These are phyloP conservation scores for Gnathonemus echidnorhynchus DNA, from an alignment of 2,113 vertebrate genomes.

Conservation along the genomic window DNA sequence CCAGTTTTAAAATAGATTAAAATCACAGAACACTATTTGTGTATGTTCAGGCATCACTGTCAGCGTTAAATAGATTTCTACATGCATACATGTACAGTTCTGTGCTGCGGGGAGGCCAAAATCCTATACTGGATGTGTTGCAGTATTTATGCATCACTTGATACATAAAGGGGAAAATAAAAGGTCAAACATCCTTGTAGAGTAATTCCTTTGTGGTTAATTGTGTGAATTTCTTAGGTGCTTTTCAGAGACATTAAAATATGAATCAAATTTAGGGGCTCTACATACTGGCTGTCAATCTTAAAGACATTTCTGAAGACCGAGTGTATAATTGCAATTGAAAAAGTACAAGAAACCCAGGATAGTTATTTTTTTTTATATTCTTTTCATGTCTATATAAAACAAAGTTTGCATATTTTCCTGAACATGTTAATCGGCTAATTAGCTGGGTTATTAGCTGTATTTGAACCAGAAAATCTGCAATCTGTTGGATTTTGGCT, in stretches of 20 bases:
- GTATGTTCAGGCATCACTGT: conserved; percentile 43
- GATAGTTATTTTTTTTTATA: neutral
- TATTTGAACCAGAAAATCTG: neutral
- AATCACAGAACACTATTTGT: conserved; percentile 43
- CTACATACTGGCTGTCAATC: neutral
- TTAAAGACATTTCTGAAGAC: neutral
- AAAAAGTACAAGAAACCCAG: neutral
- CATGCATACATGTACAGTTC: conserved; percentile 53
- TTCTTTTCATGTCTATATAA: neutral
- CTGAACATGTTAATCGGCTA: neutral
- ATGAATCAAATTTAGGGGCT: neutral
- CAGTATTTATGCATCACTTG: conserved; percentile 33
- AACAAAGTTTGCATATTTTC: neutral
- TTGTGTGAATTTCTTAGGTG: neutral
- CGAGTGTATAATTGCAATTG: neutral
- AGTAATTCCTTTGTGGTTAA: conserved; percentile 20
- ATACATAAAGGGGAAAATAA: conserved; percentile 37
- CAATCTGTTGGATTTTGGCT: neutral
- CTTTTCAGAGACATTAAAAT: neutral
- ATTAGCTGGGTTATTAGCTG: neutral
- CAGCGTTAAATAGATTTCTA: conserved; percentile 48
- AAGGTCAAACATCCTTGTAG: conserved; percentile 30
- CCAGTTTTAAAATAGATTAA: conserved; percentile 44
- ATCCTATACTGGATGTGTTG: conserved; percentile 47
- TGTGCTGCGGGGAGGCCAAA: conserved; percentile 16